Percentiles rank a stretch among this genome's conserved stretches.
Conservation (phyloP, 2,797 vertebrate species). For the Todus mexicanus region DNA sequence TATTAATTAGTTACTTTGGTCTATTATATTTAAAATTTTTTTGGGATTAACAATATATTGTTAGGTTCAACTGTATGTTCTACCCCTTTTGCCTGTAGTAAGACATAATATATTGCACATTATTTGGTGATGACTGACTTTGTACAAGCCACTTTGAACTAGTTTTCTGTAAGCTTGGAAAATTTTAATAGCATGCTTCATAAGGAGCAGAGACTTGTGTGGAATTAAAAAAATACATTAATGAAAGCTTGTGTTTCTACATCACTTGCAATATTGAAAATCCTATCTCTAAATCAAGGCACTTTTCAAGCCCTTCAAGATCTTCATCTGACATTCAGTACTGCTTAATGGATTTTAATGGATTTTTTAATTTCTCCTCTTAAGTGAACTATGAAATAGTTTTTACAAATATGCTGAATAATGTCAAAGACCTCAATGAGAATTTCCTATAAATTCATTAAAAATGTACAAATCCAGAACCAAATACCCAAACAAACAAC, state of each 20-base stretch:
- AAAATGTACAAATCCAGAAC: background rate
- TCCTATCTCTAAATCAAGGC: background rate
- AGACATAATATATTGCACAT: background rate
- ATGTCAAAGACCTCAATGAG: background rate
- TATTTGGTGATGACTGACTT: background rate
- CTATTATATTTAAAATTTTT: background rate
- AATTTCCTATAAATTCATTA: background rate
- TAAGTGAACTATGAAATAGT: background rate
- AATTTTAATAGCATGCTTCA: background rate
- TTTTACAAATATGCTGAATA: background rate
- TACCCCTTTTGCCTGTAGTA: background rate
- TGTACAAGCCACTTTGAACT: background rate
- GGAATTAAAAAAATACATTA: background rate
- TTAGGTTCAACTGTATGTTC: background rate
- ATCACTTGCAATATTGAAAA: background rate
- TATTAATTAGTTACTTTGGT: background rate
- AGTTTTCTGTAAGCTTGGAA: background rate
- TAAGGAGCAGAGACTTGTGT: background rate
- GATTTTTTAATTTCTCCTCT: background rate
- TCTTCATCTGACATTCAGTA: background rate
- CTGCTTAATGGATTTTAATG: constrained; percentile 1
- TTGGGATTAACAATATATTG: background rate
- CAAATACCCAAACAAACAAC: rapidly evolving
- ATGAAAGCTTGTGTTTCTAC: background rate
- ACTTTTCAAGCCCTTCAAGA: background rate